Conservation (phyloP, 2,888 invertebrate genomes). For the Oscheius sp. region DNA sequence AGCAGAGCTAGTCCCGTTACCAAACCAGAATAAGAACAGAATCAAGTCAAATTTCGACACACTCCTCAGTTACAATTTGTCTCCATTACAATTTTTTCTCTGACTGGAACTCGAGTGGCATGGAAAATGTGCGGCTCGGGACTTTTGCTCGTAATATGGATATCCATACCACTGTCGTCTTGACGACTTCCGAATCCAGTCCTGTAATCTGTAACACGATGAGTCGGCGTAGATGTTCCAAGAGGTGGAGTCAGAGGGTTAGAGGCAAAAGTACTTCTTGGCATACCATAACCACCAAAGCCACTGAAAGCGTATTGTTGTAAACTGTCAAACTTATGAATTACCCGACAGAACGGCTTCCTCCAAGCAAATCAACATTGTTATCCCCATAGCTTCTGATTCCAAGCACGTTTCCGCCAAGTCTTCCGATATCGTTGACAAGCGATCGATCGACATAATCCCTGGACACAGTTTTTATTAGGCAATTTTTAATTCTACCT, state of each 20-base stretch:
- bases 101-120: constrained; percentile 10
- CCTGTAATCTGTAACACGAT: constrained; percentile 45
- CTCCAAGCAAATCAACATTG: constrained; percentile 56
- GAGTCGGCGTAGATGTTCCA: constrained; percentile 71
- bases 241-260: constrained; percentile 73
- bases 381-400: constrained; percentile 58
- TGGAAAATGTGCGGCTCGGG: constrained; percentile 5
- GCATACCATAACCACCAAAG: constrained; percentile 45
- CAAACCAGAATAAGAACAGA: constrained; percentile 6
- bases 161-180: constrained; percentile 57
- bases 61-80: neutral
- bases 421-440: constrained; percentile 67
- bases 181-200: constrained; percentile 39
- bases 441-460: constrained; percentile 67
- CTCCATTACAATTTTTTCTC: constrained; percentile 14
- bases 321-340: neutral
- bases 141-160: constrained; percentile 23
- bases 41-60: constrained; percentile 16
- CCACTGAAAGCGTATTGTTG: constrained; percentile 33
- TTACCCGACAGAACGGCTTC: constrained; percentile 49
- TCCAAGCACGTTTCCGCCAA: constrained; percentile 61
- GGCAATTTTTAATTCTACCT: constrained; percentile 29
- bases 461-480: constrained; percentile 33
- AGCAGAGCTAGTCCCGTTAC: neutral
- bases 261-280: constrained; percentile 70